Conservation (phyloP, 2,888 invertebrate genomes). For the Hemaris fuciformis region DNA sequence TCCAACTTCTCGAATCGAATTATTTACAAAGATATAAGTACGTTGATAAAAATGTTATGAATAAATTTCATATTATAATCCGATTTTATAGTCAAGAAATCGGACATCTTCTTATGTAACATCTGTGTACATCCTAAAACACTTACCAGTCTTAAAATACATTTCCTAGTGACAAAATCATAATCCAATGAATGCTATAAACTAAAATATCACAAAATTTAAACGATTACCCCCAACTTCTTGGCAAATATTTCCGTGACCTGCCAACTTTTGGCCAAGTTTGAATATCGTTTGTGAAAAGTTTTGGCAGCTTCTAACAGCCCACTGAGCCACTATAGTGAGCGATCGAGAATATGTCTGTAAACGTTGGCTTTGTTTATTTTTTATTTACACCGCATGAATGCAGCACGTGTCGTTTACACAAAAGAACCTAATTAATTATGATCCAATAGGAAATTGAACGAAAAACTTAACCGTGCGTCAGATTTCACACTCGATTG, state of each 20-base stretch:
- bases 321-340: not conserved
- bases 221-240: too few species aligned
- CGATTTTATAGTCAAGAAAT: too few species aligned
- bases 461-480: not conserved
- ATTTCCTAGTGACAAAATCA: too few species aligned
- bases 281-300: not conserved
- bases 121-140: too few species aligned
- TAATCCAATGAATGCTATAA: too few species aligned
- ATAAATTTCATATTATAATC: too few species aligned
- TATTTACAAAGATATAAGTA: too few species aligned
- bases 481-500: slow-evolving; percentile 25
- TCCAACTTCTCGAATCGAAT: too few species aligned
- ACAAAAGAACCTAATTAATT: not conserved
- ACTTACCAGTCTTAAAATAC: too few species aligned
- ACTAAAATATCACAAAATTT: too few species aligned
- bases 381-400: not conserved
- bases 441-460: not conserved
- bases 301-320: not conserved
- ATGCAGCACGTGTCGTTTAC: not conserved
- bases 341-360: not conserved
- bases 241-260: not conserved
- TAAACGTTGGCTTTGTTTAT: not conserved
- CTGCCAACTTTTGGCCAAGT: not conserved
- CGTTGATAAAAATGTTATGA: too few species aligned
- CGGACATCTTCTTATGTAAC: too few species aligned